phyloP scores from a whole-genome alignment of 2,113 vertebrate species.

The Megaceryle maxima region DNA sequence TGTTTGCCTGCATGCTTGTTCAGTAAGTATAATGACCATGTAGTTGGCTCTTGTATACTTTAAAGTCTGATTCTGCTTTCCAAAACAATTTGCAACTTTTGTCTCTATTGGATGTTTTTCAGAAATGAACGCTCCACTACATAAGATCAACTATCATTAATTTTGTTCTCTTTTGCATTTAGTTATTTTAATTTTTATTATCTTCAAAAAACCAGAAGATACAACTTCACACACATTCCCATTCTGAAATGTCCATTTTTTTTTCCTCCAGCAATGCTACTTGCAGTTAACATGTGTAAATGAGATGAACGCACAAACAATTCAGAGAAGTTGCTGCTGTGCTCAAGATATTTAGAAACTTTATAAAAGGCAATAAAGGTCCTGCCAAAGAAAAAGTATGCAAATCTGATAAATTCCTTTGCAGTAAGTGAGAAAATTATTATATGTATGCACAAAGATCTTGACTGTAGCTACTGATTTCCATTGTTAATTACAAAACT shows the following conservation, averaged over 20 bases:
- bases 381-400: conserved; percentile 38
- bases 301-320: conserved; percentile 45
- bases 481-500: conserved; percentile 61
- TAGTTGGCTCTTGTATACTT: conserved; percentile 24
- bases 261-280: neutral
- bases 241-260: neutral
- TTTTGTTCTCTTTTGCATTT: conserved; percentile 41
- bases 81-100: conserved; percentile 32
- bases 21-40: conserved; percentile 20
- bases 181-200: conserved; percentile 59
- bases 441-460: neutral
- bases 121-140: neutral
- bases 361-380: conserved; percentile 49
- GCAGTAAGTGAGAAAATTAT: conserved; percentile 30
- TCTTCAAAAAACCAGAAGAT: conserved; percentile 61
- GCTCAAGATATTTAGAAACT: conserved; percentile 53
- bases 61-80: conserved; percentile 30
- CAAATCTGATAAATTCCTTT: conserved; percentile 50
- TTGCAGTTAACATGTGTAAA: conserved; percentile 57
- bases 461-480: conserved; percentile 58
- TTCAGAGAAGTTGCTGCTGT: conserved; percentile 23
- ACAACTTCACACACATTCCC: neutral
- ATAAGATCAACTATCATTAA: conserved; percentile 22
- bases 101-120: neutral
- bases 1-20: conserved; percentile 17